A percentile compares a stretch with the other conserved stretches of the same genome.
phyloP scores from a whole-genome alignment of 2,888 invertebrate genomes.

The Luperina nickerlii region DNA sequence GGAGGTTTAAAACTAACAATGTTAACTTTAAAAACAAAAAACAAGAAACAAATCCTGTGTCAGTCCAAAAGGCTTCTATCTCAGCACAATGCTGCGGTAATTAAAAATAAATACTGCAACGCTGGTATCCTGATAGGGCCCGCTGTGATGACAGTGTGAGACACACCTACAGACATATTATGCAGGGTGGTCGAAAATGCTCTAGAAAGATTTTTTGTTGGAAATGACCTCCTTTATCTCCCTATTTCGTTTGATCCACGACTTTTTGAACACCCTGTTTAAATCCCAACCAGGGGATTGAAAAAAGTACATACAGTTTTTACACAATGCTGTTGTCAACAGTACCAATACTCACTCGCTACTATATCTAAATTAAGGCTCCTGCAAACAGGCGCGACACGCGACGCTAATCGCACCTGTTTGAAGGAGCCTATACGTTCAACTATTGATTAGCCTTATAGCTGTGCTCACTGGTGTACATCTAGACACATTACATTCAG shows the following conservation, averaged over 20 bases:
- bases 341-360: not conserved
- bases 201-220: too few species aligned
- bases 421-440: too few species aligned
- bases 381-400: too few species aligned
- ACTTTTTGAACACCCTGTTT: not conserved
- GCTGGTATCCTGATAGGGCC: not conserved
- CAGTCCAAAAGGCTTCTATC: not conserved
- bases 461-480: not conserved
- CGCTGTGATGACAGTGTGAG: not conserved
- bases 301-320: too few species aligned
- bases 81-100: too few species aligned
- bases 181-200: too few species aligned
- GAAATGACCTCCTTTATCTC: too few species aligned
- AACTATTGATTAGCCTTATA: slow-evolving; percentile 35
- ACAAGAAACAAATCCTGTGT: not conserved
- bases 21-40: not conserved
- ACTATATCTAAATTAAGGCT: too few species aligned
- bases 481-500: slow-evolving; percentile 11
- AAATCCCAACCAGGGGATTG: not conserved
- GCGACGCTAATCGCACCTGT: too few species aligned
- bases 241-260: too few species aligned
- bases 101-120: too few species aligned
- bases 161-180: not conserved
- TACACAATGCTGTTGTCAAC: not conserved
- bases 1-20: not conserved